A percentile compares a stretch with the other conserved stretches of the same genome.
Evolutionary conservation across 2,113 vertebrate genomes (phyloP).

Genomic region (Hemibagrus wyckioides): DNA sequence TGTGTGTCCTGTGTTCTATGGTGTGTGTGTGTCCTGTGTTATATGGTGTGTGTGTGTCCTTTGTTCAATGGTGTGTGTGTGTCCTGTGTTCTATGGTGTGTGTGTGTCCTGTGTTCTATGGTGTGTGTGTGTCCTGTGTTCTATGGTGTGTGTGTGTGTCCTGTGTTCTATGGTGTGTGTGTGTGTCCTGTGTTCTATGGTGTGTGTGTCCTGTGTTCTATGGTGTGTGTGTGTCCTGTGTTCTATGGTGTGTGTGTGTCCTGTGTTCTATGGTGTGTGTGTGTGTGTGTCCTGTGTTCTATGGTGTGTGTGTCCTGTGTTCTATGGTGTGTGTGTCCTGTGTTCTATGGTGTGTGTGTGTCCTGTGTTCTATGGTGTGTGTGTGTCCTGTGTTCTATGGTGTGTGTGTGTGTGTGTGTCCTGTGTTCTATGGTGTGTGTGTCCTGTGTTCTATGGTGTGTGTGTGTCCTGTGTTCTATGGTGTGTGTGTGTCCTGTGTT

Average conservation of each 20-base stretch:
- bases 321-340: slow-evolving; percentile 9
- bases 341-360: too few species aligned
- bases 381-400: too few species aligned
- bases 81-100: too few species aligned
- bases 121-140: background rate
- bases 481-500: background rate
- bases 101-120: background rate
- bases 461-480: background rate
- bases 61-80: too few species aligned
- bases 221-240: too few species aligned
- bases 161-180: too few species aligned
- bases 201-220: background rate
- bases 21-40: background rate
- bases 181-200: background rate
- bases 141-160: background rate
- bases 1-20: background rate
- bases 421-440: too few species aligned
- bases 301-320: background rate
- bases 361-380: too few species aligned
- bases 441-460: background rate
- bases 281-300: background rate
- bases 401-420: too few species aligned
- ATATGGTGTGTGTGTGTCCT: too few species aligned
- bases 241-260: background rate
- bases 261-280: background rate